phyloP scores from a whole-genome alignment of 2,888 invertebrate species.

The Zonitis immaculata region DNA sequence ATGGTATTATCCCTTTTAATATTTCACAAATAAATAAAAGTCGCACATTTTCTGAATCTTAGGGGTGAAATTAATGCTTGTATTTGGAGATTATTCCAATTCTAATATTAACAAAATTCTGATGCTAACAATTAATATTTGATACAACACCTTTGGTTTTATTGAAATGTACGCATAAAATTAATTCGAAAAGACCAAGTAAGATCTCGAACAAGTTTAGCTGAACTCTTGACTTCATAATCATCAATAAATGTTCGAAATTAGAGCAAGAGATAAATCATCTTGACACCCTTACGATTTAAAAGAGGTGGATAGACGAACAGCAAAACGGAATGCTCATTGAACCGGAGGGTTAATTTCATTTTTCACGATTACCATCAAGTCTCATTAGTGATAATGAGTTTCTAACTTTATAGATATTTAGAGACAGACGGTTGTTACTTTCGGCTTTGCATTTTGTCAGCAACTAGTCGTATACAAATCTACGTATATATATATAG shows the following conservation, averaged over 20 bases:
- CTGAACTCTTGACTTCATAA: background rate
- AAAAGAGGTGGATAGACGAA: background rate
- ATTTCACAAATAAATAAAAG: too few relatives aligned
- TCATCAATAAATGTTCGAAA: background rate
- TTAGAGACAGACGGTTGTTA: conserved; percentile 16
- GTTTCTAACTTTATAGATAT: conserved; percentile 23
- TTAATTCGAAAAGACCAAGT: too few relatives aligned
- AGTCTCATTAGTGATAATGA: conserved; percentile 23
- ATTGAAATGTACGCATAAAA: too few relatives aligned
- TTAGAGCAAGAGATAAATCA: background rate
- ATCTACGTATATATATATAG: conserved; percentile 22
- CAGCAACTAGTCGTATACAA: conserved; percentile 23
- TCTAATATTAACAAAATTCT: too few relatives aligned
- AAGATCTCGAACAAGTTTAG: too few relatives aligned
- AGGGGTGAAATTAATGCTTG: too few relatives aligned
- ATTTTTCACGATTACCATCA: conserved; percentile 24
- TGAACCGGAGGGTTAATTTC: conserved; percentile 23
- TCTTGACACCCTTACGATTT: background rate
- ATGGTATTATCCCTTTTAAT: too few relatives aligned
- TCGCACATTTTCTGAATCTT: too few relatives aligned
- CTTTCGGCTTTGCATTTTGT: conserved; percentile 21
- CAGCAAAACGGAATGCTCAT: conserved; percentile 19
- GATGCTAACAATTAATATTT: too few relatives aligned
- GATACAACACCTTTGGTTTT: too few relatives aligned
- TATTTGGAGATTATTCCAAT: too few relatives aligned